Base-by-base conservation (phyloP, 2,797 vertebrate genomes). In the Cuculus canorus region DNA sequence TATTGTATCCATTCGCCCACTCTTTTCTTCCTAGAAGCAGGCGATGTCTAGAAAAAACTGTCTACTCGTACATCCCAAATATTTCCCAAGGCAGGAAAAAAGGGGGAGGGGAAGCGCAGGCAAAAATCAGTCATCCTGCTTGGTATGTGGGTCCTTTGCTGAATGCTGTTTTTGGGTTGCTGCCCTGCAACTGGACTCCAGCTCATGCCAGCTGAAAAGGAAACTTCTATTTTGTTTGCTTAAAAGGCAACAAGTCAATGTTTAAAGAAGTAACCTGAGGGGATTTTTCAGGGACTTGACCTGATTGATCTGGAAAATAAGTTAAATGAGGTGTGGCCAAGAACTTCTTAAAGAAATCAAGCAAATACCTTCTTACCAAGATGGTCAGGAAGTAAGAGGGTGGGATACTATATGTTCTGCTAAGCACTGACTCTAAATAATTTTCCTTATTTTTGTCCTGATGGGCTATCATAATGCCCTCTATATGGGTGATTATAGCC, bases 161-260 rank as follows among this genome's bases (percentile, higher is more conserved):
- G 93, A 93, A 84, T 96, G 96, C 95, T 97, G 96, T 95, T 96
- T 92, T 96, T 96, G 96, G 96, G 96, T 37, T 65, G 82, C 85
- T 96, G 95, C 95, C 96, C 94, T 97, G 95, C 96, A 97, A 96
- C 96, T 97, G 96, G 93, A 93, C 88, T 96, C 78, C 72, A 94
- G 85, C 89, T 96, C 92, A 37, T 96, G 96, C 96, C 96, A 97
- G 89, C 93, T 94, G 92, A 95, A 96, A 95, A 94, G 93, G 94
- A 97, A 97, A 95, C 90, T 95, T 94, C 56, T 96, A 57, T 95
- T 97, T 96, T 96, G 93, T 97, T 97, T 97, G 96, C 94, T 96
- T 96, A 94, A 96, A 97, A 96, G 93, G 92, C 96, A 97, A 94
- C 88, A 88, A 94, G 88, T 92, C 95, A 61, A 82, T 70, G 56